phyloP scores from a whole-genome alignment of 2,797 vertebrate genomes.

The Erethizon dorsatum region DNA sequence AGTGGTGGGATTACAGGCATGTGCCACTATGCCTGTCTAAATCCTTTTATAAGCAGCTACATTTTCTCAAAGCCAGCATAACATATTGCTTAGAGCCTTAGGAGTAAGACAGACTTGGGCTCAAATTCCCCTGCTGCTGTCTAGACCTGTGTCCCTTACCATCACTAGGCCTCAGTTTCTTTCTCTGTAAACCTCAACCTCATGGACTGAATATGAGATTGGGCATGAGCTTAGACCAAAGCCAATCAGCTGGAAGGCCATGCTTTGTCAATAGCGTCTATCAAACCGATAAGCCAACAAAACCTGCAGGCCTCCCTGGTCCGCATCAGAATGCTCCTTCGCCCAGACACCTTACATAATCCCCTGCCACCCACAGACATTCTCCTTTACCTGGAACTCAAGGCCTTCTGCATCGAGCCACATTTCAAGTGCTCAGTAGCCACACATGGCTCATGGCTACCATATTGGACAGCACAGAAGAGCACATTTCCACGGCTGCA shows the following conservation, averaged over 20 bases:
- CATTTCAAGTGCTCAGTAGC: not conserved
- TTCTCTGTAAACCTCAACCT: slow-evolving; percentile 18
- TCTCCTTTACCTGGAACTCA: not conserved
- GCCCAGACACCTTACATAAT: not conserved
- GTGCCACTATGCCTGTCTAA: not conserved
- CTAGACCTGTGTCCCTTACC: not conserved
- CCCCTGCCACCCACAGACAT: not conserved
- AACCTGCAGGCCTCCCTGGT: slow-evolving; percentile 25
- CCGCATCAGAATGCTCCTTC: not conserved
- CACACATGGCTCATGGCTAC: not conserved
- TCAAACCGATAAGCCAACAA: slow-evolving; percentile 47
- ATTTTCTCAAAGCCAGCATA: slow-evolving; percentile 39
- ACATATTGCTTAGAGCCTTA: not conserved
- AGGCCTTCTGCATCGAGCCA: not conserved
- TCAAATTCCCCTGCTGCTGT: not conserved
- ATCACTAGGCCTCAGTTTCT: slow-evolving; percentile 9
- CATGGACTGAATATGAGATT: not conserved
- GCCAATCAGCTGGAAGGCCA: not conserved
- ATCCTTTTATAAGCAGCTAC: not conserved
- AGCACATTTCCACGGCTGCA: not conserved
- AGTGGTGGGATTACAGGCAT: not conserved
- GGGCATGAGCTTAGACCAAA: not conserved
- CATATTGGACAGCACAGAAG: not conserved
- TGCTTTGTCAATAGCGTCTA: not conserved
- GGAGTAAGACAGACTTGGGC: not conserved